These are phyloP conservation scores for Cerastis leucographa DNA, from an alignment of 2,888 invertebrate species.

Conservation along the genomic window DNA sequence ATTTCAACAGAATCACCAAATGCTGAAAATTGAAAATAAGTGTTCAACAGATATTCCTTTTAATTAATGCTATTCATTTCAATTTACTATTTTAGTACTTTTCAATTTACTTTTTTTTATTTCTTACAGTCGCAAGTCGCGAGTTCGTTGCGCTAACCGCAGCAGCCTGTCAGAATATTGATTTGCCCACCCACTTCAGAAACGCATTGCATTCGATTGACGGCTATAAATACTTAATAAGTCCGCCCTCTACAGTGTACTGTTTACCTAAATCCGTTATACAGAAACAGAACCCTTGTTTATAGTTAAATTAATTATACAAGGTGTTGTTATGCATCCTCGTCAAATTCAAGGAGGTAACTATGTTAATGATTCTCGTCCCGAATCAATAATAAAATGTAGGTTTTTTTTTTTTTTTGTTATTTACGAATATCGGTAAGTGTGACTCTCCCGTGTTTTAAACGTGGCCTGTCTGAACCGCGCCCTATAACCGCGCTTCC, in stretches of 20 bases:
- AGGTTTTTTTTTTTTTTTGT: too few species aligned
- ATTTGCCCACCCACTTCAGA: background rate
- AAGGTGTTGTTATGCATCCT: too few species aligned
- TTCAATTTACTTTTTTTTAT: background rate
- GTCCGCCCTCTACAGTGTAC: background rate
- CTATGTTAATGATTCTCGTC: too few species aligned
- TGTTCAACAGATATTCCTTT: background rate
- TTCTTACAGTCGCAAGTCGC: background rate
- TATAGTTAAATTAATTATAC: background rate
- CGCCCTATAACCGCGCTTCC: too few species aligned
- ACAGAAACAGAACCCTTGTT: background rate
- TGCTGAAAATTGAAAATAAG: background rate
- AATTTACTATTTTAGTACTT: background rate
- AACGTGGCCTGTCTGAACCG: too few species aligned
- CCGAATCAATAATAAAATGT: too few species aligned
- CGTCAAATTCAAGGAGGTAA: too few species aligned
- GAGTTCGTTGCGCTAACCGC: constrained; percentile 5
- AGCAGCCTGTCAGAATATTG: background rate
- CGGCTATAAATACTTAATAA: background rate
- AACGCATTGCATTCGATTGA: constrained; percentile 9
- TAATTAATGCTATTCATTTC: background rate
- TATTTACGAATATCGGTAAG: too few species aligned
- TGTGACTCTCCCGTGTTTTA: too few species aligned
- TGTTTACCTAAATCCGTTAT: background rate
- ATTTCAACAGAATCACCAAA: background rate